Base-by-base conservation (phyloP, 2,888 invertebrate genomes). In the Tanytarsus gracilentus region DNA sequence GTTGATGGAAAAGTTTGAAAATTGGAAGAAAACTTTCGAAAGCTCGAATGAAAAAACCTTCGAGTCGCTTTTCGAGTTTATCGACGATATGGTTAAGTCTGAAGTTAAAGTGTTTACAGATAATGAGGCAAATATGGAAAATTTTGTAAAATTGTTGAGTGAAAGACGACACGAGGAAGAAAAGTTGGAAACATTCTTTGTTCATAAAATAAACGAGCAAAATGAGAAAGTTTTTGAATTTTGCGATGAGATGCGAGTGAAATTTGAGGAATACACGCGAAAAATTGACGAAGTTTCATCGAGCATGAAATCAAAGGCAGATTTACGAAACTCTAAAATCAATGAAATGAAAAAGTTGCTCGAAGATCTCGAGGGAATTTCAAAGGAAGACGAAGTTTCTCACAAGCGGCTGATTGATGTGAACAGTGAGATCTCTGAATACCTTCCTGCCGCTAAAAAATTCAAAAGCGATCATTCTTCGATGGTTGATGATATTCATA, bases 1-100 rank as follows among this genome's bases (percentile, higher is more conserved):
- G 2, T 66, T 69, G 1, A 62, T 62, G 1, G 63, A 64, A 21
- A 62, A 68, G 9, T 64, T 68, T 5, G 63, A 65, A 3, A 66
- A 68, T 25, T 67, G 48, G 48, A 48, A 44, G 16, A 8, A 18
- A 16, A 29, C 7, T 7, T 14, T 11, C 4, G 14, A 55, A 26
- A 8, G 6, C 8, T 11, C 7, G n/a, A 9, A 3, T 14, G 4
- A 55, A 8, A 14, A 5, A 11, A 27, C 39, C 3, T 39, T 11
- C 3, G n/a, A 39, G 7, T 14, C 5, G n/a, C 16, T 55, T 16
- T 5, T 11, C 1, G 4, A 7, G 14, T 40, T 14, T 14, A 16
- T 55, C 6, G 27, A 25, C 16, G 39, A 7, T 2, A 26, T 30
- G 18, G 26, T 40, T 26, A 16, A 55, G 9, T 25, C 16, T 4